Evolutionary conservation across 2,888 invertebrate genomes (phyloP), one percentile per base, ranked within the genome.

Genomic region (Epirrhoe tristata): DNA sequence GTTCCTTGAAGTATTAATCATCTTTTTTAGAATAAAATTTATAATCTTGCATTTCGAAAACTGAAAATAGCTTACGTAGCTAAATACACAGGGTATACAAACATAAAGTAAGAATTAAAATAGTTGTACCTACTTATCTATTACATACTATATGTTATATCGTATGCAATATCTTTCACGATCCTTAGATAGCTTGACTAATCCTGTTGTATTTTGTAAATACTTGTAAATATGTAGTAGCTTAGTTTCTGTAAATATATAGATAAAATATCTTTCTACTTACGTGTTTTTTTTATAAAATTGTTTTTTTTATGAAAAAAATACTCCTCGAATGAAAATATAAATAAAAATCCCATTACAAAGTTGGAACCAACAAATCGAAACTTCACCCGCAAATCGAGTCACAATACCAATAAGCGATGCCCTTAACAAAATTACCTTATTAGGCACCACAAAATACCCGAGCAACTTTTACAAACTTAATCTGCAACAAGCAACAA

Each of bases 381-480:
- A 57, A 66, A 64, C 64, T 68, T 57, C 50, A 12, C 55, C 63
- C 60, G 48, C 63, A 69, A 75, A 76, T 73, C 67, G 72, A 64
- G 69, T 69, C 69, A 70, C 71, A 72, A 70, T 77, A 79, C 77
- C 76, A 78, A 81, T 74, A 74, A 77, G 69, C 75, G 79, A 73
- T 71, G 72, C 72, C 74, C 68, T 71, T 79, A 82, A 84, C 79
- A 78, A 79, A 79, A 81, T 82, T 77, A 83, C 79, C 72, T 74
- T 76, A 82, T 84, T 83, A 80, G 77, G 78, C 80, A 63, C 85
- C 81, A 81, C 85, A 85, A 67, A 88, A 78, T 90, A 86, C 81
- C 82, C 82, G 77, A 81, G 79, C 81, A 91, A 91, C 84, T 92
- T 90, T 89, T 87, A 79, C 81, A 71, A 91, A 91, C 84, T 91